Base-by-base conservation (phyloP, 1,140 invertebrate species). In the Cherax destructor region DNA sequence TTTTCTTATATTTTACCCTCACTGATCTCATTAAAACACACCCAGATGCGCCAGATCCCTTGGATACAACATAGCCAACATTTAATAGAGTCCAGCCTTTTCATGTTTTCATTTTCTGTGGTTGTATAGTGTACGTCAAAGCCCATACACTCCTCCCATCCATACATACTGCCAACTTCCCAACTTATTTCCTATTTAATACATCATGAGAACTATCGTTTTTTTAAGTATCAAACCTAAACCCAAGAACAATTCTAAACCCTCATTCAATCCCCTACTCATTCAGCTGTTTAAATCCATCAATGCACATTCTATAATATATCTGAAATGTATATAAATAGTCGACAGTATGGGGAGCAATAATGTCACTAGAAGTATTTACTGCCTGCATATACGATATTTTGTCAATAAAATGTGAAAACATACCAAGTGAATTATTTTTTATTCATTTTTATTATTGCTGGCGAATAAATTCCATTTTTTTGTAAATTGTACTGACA, bases 31-130 rank as follows among this genome's bases (percentile, higher is more conserved):
- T 41, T 41, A 41, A 41, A 41, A 41, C 30, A 41, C 30, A 41
- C 30, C 2, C 30, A 41, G 30, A 41, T 41, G 30, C 0, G 0
- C 30, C 2, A 0, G 2, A 41, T 41, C 30, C 2, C 30, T 1
- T 41, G 30, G 30, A 41, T 41, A 2, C 30, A 1, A 2, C 30
- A 41, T 41, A 0, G 2, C 30, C 30, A 41, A 41, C 30, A 18
- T 21, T 69, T 69, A 5, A 6, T 0, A 13, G n/a, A 74, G 69
- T 74, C 69, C 24, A 6, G 24, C 69, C 69, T 74, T n/a, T 2
- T n/a, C 69, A 74, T 74, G 30, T n/a, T 11, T 74, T 74, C 69
- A 74, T 74, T 74, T 74, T 74, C 69, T 74, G n/a, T 74, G 30
- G 69, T 74, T 24, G 69, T 74, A 7, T 30, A 3, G 24, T 5